Evolutionary conservation across 2,797 vertebrate genomes (phyloP).

Genomic region (Lacerta agilis): DNA sequence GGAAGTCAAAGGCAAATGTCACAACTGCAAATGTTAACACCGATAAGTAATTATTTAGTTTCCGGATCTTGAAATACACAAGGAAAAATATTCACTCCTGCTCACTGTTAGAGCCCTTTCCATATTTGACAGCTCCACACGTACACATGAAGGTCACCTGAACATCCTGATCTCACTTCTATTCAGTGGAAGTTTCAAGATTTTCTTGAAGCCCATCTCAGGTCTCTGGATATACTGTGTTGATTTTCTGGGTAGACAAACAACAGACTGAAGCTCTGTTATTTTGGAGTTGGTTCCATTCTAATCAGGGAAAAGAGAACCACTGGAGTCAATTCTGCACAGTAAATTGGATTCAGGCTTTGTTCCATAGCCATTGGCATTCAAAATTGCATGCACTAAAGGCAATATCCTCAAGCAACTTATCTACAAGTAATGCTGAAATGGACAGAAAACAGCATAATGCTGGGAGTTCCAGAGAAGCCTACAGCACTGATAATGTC

Average conservation of each 20-base stretch:
- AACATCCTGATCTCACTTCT: constrained; percentile 9
- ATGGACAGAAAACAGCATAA: background rate
- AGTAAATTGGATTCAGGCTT: background rate
- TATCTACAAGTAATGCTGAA: background rate
- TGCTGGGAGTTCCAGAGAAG: background rate
- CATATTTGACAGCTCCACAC: background rate
- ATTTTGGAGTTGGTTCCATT: background rate
- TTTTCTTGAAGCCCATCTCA: background rate
- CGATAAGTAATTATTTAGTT: constrained; percentile 9
- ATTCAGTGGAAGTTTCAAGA: constrained; percentile 15
- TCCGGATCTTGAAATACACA: background rate
- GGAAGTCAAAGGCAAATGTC: constrained; percentile 18
- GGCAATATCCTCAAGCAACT: constrained; percentile 6
- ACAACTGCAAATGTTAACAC: constrained; percentile 4
- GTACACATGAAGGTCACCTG: background rate
- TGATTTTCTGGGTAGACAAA: constrained; percentile 35
- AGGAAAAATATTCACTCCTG: background rate
- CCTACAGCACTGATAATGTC: background rate
- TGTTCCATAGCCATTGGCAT: background rate
- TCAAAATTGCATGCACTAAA: background rate
- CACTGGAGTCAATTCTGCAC: background rate
- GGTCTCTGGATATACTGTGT: background rate
- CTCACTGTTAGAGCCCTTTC: background rate
- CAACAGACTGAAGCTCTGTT: background rate
- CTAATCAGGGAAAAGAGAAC: background rate